Percentiles rank a stretch among this genome's conserved stretches.
phyloP scores from a whole-genome alignment of 2,888 invertebrate genomes.

The Bembecia ichneumoniformis region DNA sequence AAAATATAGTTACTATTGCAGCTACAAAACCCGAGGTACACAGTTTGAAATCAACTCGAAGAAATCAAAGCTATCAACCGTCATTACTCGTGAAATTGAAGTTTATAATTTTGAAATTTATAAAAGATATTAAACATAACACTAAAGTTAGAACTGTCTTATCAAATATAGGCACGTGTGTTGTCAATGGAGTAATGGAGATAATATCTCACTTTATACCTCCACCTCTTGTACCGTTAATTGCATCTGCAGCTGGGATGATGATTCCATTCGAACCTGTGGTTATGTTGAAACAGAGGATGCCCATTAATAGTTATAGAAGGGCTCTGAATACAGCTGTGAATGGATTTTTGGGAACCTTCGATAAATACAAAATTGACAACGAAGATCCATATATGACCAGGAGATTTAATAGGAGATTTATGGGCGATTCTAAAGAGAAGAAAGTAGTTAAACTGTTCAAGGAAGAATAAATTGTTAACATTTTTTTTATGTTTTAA shows the following conservation, averaged over 20 bases:
- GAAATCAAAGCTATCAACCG: too few species aligned
- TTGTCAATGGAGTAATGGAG: slow-evolving; percentile 59
- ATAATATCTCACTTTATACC: slow-evolving; percentile 47
- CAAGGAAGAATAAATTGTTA: not conserved
- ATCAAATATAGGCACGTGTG: slow-evolving; percentile 48
- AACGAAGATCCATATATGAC: slow-evolving; percentile 56
- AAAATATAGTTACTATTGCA: too few species aligned
- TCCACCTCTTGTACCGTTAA: slow-evolving; percentile 50
- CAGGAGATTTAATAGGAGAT: slow-evolving; percentile 46
- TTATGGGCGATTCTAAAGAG: slow-evolving; percentile 25
- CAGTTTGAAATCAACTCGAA: too few species aligned
- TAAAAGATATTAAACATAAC: slow-evolving; percentile 1
- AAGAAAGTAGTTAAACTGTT: slow-evolving; percentile 1
- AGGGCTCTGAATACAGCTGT: slow-evolving; percentile 51
- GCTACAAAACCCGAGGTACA: too few species aligned
- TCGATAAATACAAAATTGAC: slow-evolving; percentile 40
- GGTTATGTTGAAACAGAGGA: slow-evolving; percentile 41
- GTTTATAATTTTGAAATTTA: too few species aligned
- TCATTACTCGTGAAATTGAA: too few species aligned
- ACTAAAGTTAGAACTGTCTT: slow-evolving; percentile 44
- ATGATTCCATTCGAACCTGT: slow-evolving; percentile 60
- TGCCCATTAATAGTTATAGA: slow-evolving; percentile 57
- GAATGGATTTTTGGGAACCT: slow-evolving; percentile 44
- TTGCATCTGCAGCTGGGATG: slow-evolving; percentile 54
- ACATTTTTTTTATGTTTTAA: not conserved